A percentile compares a stretch with the other conserved stretches of the same genome.
Conservation (phyloP, 2,113 vertebrate genomes). For the Triplophysa rosa region DNA sequence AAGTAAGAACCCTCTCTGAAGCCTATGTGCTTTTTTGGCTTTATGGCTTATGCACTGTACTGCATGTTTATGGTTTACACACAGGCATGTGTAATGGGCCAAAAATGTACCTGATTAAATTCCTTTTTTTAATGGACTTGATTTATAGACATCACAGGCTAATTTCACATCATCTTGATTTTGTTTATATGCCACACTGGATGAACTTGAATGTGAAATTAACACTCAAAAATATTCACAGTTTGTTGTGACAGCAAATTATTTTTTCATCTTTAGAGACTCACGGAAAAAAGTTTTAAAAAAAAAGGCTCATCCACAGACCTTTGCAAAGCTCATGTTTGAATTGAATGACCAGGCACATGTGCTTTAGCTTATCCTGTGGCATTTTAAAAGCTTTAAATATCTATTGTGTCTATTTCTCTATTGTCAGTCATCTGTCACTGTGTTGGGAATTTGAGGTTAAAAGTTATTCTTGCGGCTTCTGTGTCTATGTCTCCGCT, state of each 20-base stretch:
- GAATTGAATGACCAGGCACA: not conserved
- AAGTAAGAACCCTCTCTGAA: constrained; percentile 35
- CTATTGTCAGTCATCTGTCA: constrained; percentile 13
- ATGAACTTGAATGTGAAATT: not conserved
- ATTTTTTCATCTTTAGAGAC: not conserved
- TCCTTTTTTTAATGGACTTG: not conserved
- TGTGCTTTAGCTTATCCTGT: not conserved
- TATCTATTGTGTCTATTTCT: not conserved
- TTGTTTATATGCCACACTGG: not conserved
- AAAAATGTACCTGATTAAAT: not conserved
- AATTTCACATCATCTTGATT: not conserved
- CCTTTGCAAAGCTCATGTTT: not conserved
- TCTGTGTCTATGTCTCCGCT: not conserved
- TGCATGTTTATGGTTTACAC: constrained; percentile 5
- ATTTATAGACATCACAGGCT: not conserved
- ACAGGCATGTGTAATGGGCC: not conserved
- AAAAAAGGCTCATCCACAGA: not conserved
- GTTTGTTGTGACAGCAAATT: too few species aligned
- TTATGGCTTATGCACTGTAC: not conserved
- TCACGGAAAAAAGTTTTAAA: too few species aligned
- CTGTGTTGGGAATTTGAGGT: not conserved
- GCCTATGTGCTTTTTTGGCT: not conserved
- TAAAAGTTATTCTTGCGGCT: constrained; percentile 27
- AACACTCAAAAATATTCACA: too few species aligned
- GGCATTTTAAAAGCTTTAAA: constrained; percentile 4